phyloP scores from a whole-genome alignment of 2,888 invertebrate species.

The Dusona sp. region DNA sequence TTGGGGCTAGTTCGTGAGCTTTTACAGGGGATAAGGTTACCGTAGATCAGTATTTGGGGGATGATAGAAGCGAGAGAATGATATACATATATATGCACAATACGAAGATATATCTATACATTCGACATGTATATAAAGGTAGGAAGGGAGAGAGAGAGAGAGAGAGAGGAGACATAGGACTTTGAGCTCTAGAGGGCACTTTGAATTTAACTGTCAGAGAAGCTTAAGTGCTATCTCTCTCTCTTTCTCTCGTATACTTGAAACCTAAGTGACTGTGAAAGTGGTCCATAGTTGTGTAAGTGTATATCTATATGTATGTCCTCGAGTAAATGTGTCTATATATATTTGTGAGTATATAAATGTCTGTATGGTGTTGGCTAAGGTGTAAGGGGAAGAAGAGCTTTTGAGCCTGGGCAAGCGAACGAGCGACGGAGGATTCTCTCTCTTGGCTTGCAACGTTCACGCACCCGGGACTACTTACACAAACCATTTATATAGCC shows the following conservation, averaged over 20 bases:
- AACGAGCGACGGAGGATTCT: slow-evolving; percentile 57
- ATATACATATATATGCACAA: slow-evolving; percentile 1
- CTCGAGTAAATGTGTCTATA: slow-evolving; percentile 22
- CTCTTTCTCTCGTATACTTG: slow-evolving; percentile 70
- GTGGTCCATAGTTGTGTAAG: slow-evolving; percentile 67
- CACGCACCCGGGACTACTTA: slow-evolving; percentile 57
- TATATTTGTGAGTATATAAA: slow-evolving; percentile 36
- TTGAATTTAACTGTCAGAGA: slow-evolving; percentile 80
- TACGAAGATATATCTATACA: background rate
- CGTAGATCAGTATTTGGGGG: slow-evolving; percentile 74
- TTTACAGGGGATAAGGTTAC: slow-evolving; percentile 68
- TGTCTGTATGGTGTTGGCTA: slow-evolving; percentile 38
- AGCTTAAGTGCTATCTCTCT: slow-evolving; percentile 77
- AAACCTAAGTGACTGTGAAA: slow-evolving; percentile 79
- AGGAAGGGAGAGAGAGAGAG: background rate
- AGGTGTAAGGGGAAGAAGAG: slow-evolving; percentile 42
- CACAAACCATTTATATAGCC: slow-evolving; percentile 69
- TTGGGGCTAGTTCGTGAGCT: slow-evolving; percentile 35
- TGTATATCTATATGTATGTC: slow-evolving; percentile 10
- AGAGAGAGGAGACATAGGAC: slow-evolving; percentile 14
- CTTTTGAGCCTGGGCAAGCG: slow-evolving; percentile 44
- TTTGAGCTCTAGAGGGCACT: slow-evolving; percentile 71
- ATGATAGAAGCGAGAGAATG: slow-evolving; percentile 60
- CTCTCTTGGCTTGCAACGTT: slow-evolving; percentile 31
- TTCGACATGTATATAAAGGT: background rate